Base-by-base conservation (phyloP, 2,113 vertebrate genomes). In the Tachysurus vachellii region DNA sequence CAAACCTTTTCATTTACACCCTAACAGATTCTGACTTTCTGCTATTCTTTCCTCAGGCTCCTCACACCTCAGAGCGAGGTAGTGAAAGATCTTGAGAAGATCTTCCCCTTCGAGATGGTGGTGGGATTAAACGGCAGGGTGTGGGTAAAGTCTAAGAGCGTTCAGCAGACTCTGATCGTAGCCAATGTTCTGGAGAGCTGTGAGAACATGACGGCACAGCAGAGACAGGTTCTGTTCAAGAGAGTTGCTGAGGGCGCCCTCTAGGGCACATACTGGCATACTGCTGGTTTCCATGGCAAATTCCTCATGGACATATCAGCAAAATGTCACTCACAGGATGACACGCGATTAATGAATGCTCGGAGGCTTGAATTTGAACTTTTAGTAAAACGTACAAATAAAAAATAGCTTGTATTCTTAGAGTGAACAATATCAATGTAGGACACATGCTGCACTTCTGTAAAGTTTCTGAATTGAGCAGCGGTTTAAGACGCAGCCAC, bases 41-140 rank as follows among this genome's bases (percentile, higher is more conserved):
- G 28, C 3, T 42, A 14, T 28, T 82, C 68, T 26, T 0, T 54
- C 88, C 77, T 89, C 92, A 99, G 98, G 86, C 92, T 99, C 4
- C 92, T 99, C 93, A 90, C 95, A 86, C 97, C 97, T 47, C 94
- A 95, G 82, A 97, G 96, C 85, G 96, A 97, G 89, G 93, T 99
- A 44, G 94, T 97, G 87, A 93, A 96, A 19, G 97, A 98, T 84
- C 88, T 99, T 66, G 96, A 96, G 88, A 95, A 96, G 19, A 92
- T 97, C 62, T 98, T 97, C 80, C 97, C 98, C 0, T 95, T 96
- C 85, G 98, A 99, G 89, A 91, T 98, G 91, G 97, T 98, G 28
- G 93, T 97, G 83, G 98, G 98, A 57, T 95, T 99, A 96, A 99
- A 99, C 82, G 98, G 98, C 85, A 95, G 97, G 84, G 94, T 99